These are phyloP conservation scores for Pocillopora grandis DNA, from an alignment of 92 coral and sea anemone genomes.

Conservation along the genomic window DNA sequence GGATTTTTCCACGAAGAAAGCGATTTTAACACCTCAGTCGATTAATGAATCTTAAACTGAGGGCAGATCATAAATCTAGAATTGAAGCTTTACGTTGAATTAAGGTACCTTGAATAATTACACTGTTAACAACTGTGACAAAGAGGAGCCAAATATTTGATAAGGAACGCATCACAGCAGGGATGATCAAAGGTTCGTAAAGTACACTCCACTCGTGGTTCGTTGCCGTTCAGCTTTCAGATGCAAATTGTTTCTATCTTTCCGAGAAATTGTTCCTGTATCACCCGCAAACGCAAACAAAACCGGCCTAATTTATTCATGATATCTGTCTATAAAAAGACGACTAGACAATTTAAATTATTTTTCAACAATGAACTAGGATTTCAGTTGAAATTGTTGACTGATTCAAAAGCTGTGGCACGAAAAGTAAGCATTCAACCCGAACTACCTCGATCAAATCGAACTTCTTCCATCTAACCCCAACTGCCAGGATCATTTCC, in stretches of 20 bases:
- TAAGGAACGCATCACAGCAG: not conserved
- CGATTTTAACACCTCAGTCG: not conserved
- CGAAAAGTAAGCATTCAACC: too few species aligned
- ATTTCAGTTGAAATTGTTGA: too few species aligned
- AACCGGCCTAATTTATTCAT: too few species aligned
- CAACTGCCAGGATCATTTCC: too few species aligned
- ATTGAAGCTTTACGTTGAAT: not conserved
- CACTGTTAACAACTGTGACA: not conserved
- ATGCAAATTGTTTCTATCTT: not conserved
- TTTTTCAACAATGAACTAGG: too few species aligned
- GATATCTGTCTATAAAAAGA: too few species aligned
- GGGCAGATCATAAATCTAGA: not conserved
- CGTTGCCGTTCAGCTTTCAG: not conserved
- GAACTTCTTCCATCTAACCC: too few species aligned
- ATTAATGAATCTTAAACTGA: not conserved
- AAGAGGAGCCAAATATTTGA: not conserved
- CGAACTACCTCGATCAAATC: too few species aligned
- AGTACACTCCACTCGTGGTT: not conserved
- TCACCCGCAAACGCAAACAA: too few species aligned
- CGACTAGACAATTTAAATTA: too few species aligned
- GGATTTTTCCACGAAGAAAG: not conserved
- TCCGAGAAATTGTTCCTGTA: not conserved
- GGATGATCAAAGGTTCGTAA: not conserved
- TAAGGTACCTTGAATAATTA: not conserved
- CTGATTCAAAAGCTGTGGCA: too few species aligned